A percentile compares a stretch with the other conserved stretches of the same genome.
phyloP scores from a whole-genome alignment of 2,888 invertebrate species.

The Pristionchus arcanus region DNA sequence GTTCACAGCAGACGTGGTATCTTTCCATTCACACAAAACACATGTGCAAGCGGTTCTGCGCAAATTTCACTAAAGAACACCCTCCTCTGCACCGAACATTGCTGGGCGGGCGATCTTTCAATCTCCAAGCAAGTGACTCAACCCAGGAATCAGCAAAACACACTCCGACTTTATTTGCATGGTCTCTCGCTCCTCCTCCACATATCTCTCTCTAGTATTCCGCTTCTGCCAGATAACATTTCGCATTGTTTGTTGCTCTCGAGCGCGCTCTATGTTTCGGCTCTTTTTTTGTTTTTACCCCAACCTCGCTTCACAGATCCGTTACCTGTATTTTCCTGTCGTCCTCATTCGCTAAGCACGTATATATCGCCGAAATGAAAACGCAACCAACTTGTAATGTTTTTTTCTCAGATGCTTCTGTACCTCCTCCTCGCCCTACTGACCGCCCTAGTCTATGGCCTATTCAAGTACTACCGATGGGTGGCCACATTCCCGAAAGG shows the following conservation, averaged over 20 bases:
- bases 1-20: too few relatives aligned
- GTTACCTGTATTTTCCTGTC: too few relatives aligned
- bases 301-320: too few relatives aligned
- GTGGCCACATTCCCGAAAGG: constrained; percentile 4
- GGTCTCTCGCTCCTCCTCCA: neutral
- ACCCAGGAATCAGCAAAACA: neutral
- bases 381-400: too few relatives aligned
- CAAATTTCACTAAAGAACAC: too few relatives aligned
- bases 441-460: neutral
- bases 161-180: neutral
- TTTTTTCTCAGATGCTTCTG: neutral
- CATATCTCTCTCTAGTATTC: neutral
- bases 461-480: constrained; percentile 17
- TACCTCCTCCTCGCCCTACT: neutral
- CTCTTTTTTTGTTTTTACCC: too few relatives aligned
- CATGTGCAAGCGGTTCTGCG: too few relatives aligned
- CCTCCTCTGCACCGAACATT: too few relatives aligned
- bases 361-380: too few relatives aligned
- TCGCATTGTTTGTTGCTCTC: neutral
- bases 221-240: neutral
- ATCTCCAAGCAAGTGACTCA: neutral
- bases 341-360: too few relatives aligned
- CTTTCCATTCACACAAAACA: too few relatives aligned
- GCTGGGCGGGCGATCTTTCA: too few relatives aligned
- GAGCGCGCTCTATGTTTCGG: neutral